phyloP scores from a whole-genome alignment of 2,797 vertebrate genomes.

The Coregonus sp. region DNA sequence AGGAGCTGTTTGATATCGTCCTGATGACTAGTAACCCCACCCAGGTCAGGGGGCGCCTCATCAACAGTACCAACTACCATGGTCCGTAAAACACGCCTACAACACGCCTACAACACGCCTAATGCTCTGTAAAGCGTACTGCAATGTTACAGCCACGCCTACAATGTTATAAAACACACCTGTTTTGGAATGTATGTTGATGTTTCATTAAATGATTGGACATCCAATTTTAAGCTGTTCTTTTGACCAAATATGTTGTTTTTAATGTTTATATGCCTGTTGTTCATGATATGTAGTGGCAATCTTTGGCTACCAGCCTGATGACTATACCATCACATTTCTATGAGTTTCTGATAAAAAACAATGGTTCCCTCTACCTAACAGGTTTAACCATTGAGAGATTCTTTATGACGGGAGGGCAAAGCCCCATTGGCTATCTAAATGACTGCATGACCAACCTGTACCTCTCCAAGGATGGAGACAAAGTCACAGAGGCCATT shows the following conservation, averaged over 20 bases:
- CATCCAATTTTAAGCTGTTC: not conserved
- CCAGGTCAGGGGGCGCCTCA: conserved; percentile 94
- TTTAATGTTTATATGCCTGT: not conserved
- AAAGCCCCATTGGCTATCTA: conserved; percentile 90
- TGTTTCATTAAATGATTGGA: too few relatives aligned
- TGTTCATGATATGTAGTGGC: not conserved
- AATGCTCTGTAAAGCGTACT: not conserved
- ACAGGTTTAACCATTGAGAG: conserved; percentile 90
- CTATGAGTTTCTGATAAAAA: not conserved
- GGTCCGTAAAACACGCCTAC: conserved; percentile 70
- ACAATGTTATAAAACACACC: not conserved
- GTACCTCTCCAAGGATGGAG: conserved; percentile 88
- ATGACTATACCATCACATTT: not conserved
- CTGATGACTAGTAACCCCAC: conserved; percentile 98
- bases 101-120: not conserved
- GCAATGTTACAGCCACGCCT: not conserved
- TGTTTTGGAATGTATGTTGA: not conserved
- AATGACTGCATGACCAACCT: conserved; percentile 93
- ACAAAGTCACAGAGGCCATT: conserved; percentile 83
- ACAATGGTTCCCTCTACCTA: not conserved
- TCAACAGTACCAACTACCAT: conserved; percentile 98
- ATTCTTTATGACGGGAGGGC: conserved; percentile 94
- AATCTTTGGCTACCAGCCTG: not conserved
- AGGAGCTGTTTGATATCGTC: conserved; percentile 95
- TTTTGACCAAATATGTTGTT: not conserved